These are phyloP conservation scores for Gymnobelideus leadbeateri DNA, from an alignment of 2,113 vertebrate genomes.

Conservation along the genomic window DNA sequence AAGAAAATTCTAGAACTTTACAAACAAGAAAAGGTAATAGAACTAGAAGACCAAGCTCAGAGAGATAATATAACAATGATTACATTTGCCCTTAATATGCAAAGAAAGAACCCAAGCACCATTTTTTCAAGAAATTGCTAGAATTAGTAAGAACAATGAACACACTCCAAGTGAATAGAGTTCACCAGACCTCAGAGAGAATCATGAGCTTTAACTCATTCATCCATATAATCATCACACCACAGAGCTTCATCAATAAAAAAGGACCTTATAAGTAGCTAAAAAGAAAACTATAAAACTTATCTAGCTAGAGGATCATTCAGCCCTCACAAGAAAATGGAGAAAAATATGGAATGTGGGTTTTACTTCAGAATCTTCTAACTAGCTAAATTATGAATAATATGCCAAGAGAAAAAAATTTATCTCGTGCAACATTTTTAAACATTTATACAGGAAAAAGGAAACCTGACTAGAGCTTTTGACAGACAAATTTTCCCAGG, in stretches of 20 bases:
- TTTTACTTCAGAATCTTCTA: not conserved
- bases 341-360: not conserved
- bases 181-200: not conserved
- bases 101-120: not conserved
- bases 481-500: not conserved
- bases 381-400: not conserved
- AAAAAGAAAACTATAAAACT: not conserved
- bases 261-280: not conserved
- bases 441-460: not conserved
- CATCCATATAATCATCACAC: not conserved
- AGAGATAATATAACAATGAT: not conserved
- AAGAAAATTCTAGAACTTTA: not conserved
- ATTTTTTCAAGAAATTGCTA: not conserved
- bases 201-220: not conserved
- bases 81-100: not conserved
- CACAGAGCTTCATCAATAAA: not conserved
- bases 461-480: not conserved
- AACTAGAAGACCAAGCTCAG: not conserved
- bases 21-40: not conserved
- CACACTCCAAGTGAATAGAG: not conserved
- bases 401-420: not conserved
- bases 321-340: not conserved
- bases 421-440: not conserved
- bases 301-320: not conserved
- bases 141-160: not conserved